A percentile compares a stretch with the other conserved stretches of the same genome.
Conservation (phyloP, 1,140 invertebrate species). For the Trachelipus rathkii region DNA sequence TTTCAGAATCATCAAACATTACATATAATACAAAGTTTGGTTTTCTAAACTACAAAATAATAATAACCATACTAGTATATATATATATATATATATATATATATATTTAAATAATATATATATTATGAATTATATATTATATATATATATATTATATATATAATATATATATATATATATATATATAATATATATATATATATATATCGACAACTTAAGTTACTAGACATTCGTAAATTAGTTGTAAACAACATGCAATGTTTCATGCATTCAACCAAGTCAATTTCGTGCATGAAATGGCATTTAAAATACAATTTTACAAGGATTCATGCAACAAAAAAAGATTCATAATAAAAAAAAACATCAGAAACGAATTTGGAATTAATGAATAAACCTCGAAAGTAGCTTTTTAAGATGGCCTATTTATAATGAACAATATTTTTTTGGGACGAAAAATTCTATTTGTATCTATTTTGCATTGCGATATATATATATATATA, state of each 20-base stretch:
- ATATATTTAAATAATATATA: slow-evolving; percentile 7
- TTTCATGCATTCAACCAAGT: background rate
- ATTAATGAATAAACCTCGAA: too few relatives aligned
- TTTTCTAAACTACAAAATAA: too few relatives aligned
- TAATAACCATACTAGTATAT: background rate
- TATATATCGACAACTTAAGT: background rate
- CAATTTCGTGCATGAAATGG: background rate
- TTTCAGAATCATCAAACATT: too few relatives aligned
- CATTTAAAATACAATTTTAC: background rate
- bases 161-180: slow-evolving; percentile 11
- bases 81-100: slow-evolving; percentile 13
- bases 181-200: slow-evolving; percentile 13
- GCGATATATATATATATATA: slow-evolving; percentile 5
- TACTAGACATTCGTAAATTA: background rate
- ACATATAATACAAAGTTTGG: too few relatives aligned
- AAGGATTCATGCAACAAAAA: background rate
- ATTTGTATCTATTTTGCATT: too few relatives aligned
- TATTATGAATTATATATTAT: slow-evolving; percentile 15
- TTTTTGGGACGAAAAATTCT: too few relatives aligned
- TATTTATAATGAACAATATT: too few relatives aligned
- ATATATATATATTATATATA: slow-evolving; percentile 13
- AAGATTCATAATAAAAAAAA: too few relatives aligned
- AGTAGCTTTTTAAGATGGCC: too few relatives aligned
- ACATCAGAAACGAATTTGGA: too few relatives aligned
- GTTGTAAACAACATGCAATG: background rate